Conservation (phyloP, 2,888 invertebrate genomes). For the Caenorhabditis japonica region DNA sequence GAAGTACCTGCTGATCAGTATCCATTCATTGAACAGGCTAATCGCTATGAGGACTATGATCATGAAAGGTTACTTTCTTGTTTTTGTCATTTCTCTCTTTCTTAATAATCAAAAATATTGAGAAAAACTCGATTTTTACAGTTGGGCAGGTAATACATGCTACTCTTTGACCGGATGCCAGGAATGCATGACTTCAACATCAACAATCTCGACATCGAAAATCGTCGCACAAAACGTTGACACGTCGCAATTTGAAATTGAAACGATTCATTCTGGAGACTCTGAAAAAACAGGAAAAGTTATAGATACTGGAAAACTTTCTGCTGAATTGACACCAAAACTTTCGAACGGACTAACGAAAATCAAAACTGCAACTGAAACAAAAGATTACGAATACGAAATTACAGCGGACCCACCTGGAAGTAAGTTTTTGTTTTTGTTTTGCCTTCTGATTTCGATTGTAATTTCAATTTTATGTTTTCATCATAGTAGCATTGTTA, state of each 20-base stretch:
- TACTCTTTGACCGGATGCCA: conserved; percentile 44
- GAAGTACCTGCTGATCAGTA: conserved; percentile 40
- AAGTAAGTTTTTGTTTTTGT: conserved; percentile 25
- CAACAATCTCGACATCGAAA: conserved; percentile 9
- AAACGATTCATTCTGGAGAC: conserved; percentile 43
- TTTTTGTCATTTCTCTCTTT: background rate
- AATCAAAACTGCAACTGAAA: no score
- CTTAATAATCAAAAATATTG: background rate
- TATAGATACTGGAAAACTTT: conserved; percentile 13
- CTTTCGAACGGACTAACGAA: no score
- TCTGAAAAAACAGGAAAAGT: conserved; percentile 13
- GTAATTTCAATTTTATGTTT: no score
- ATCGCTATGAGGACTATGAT: conserved; percentile 20
- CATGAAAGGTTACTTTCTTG: conserved; percentile 9
- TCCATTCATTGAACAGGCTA: conserved; percentile 23
- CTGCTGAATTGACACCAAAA: conserved; percentile 8
- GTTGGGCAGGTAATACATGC: conserved; percentile 38
- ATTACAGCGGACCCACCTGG: conserved; percentile 55
- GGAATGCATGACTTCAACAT: conserved; percentile 26
- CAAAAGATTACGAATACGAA: conserved; percentile 54
- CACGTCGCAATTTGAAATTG: background rate
- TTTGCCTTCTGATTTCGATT: conserved; percentile 1
- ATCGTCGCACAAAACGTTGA: conserved; percentile 1
- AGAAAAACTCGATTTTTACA: conserved; percentile 4
- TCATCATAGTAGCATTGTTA: no score